Base-by-base conservation (phyloP, 1,140 invertebrate genomes). In the Zaprionus tsacasi region DNA sequence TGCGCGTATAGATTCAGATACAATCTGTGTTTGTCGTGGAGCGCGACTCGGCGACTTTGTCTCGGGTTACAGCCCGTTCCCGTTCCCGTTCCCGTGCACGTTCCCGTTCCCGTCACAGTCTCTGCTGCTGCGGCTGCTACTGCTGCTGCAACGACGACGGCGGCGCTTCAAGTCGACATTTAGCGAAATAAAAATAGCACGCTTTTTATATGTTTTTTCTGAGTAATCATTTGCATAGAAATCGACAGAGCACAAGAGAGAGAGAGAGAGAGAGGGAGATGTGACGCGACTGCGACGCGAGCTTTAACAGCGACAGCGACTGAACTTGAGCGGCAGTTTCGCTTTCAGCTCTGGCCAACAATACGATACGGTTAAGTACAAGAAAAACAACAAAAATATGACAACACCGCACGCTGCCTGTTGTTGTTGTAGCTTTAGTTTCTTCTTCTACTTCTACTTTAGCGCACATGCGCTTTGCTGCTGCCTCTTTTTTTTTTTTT, bases 161-260 rank as follows among this genome's bases (percentile, higher is more conserved):
- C 77, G 74, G 78, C 82, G 85, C 74, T 82, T 78, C 70, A 71
- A 89, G 85, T 88, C 83, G 85, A 89, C 83, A 89, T 88, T 88
- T 83, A 87, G 85, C 80, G 81, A 83, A 83, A 88, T 83, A 88
- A 88, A 87, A 88, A 88, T 88, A 88, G 85, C 81, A 88, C 83
- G 80, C 83, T 88, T 79, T 88, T 83, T 82, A 83, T 87, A 70
- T 88, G 69, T 81, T 79, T 45, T 85, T 87, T 87, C 83, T 79
- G 80, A 88, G 85, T 78, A 88, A 88, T 89, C 79, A 88, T 88
- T 88, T 88, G 85, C 83, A 88, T 88, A 88, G 85, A 88, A 88
- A 88, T 83, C 85, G 85, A 64, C 68, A 40, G 17, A 70, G 60
- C n/a, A 59, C 82, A 57, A 35, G 13, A n/a, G 38, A 40, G 38